Evolutionary conservation across 1,140 invertebrate genomes (phyloP).

Genomic region (Heliconius hewitsoni): DNA sequence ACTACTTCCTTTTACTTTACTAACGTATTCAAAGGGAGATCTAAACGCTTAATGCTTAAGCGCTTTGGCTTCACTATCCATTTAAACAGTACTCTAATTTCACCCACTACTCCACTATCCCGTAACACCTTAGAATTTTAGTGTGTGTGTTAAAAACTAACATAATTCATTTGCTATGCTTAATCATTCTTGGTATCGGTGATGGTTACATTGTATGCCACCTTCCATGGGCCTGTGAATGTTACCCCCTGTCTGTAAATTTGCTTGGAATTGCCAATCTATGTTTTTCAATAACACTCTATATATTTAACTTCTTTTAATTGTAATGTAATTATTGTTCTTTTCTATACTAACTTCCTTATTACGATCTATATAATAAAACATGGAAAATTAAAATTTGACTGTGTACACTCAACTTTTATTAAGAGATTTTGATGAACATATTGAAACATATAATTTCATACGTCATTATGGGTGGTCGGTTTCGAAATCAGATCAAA

Average conservation of each 20-base stretch:
- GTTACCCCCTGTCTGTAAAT: conserved; percentile 39
- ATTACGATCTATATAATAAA: not conserved
- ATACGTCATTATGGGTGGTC: conserved; percentile 47
- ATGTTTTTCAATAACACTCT: conserved; percentile 3
- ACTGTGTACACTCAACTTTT: conserved; percentile 15
- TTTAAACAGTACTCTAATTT: conserved; percentile 29
- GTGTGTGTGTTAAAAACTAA: conserved; percentile 55
- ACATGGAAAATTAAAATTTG: not conserved
- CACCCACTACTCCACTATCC: conserved; percentile 43
- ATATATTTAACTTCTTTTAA: not conserved
- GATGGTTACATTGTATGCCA: conserved; percentile 72
- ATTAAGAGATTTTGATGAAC: conserved; percentile 10
- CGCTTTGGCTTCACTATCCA: conserved; percentile 39
- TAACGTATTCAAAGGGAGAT: conserved; percentile 15
- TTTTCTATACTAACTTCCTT: not conserved
- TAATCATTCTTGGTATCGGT: conserved; percentile 82
- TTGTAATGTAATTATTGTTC: not conserved
- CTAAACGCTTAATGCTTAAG: conserved; percentile 43
- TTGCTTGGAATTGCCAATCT: conserved; percentile 23
- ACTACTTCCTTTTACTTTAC: conserved; percentile 17
- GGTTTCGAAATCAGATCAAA: conserved; percentile 63
- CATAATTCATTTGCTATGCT: conserved; percentile 73
- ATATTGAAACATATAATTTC: not conserved
- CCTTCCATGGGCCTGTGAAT: conserved; percentile 62
- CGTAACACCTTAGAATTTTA: conserved; percentile 43